Percentiles rank a stretch among this genome's conserved stretches.
These are phyloP conservation scores for Zeus faber DNA, from an alignment of 2,113 vertebrate genomes.

Conservation along the genomic window DNA sequence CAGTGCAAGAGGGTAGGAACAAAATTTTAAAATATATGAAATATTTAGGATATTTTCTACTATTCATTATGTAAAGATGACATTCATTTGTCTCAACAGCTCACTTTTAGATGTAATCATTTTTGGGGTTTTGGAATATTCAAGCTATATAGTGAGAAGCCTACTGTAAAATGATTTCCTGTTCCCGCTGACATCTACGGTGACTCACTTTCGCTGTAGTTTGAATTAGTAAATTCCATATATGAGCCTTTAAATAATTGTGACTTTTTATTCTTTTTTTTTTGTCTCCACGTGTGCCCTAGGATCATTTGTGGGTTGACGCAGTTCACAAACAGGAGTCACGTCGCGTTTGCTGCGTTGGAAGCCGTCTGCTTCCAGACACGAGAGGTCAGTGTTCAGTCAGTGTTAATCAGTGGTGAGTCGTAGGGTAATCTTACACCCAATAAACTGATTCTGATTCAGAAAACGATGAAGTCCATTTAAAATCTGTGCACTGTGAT, in stretches of 20 bases:
- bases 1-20: conserved; percentile 87
- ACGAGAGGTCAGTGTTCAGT: conserved; percentile 81
- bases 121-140: no score
- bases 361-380: conserved; percentile 96
- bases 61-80: no score
- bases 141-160: no score
- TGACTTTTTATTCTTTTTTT: background rate
- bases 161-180: no score
- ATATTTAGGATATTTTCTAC: no score
- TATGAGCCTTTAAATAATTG: background rate
- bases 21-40: background rate
- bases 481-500: background rate
- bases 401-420: no score
- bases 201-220: no score
- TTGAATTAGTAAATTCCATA: no score
- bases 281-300: conserved; percentile 20
- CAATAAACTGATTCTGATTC: background rate
- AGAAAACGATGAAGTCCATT: background rate
- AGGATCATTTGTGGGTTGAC: conserved; percentile 96
- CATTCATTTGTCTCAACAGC: no score
- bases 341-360: conserved; percentile 90
- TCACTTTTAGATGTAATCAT: no score
- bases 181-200: no score
- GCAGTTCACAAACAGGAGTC: conserved; percentile 91
- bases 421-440: no score